Evolutionary conservation across 2,797 vertebrate species (phyloP), one percentile per base, ranked within the genome.

Genomic region (Buphagus erythrorhynchus): DNA sequence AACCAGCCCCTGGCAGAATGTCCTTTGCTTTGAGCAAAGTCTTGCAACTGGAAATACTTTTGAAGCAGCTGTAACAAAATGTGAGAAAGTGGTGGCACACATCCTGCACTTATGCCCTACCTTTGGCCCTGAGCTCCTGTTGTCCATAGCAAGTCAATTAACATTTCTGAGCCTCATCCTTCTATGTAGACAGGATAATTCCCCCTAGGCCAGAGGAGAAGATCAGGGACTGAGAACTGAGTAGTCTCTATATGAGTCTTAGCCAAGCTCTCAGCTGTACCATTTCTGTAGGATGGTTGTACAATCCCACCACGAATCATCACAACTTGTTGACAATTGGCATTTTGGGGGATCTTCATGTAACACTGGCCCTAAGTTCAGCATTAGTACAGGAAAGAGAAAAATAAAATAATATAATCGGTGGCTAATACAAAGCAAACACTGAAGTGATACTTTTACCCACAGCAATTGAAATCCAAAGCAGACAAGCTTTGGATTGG

Each of bases 51-150:
- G 38, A 84, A 87, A 68, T 11, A 2, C 5, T 80, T 92, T 16
- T 31, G 24, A 81, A 76, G 16, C 2, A 15, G 13, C 26, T 16
- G 16, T 35, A 24, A 72, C 19, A 38, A 77, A 57, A 11, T 55
- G 12, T 1, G 6, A 67, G 28, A 58, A 86, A 59, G 7, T 0
- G 0, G 10, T 1, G 2, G 24, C 21, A 42, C 29, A 6, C 11
- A 28, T 9, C 9, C 43, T n/a, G 22, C 6, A 4, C 9, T 51
- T 18, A 0, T 10, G 20, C 18, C 24, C 19, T 24, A 11, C 4
- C 13, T 48, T 28, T 68, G 29, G 22, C 8, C 26, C 51, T 52
- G 26, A 19, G 10, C 9, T 66, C 9, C 72, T 49, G 16, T 2
- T 48, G 38, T 24, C 40, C 33, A 13, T 9, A 62, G n/a, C 11